Evolutionary conservation across 2,113 vertebrate genomes (phyloP).

Genomic region (Scartelaos histophorus): DNA sequence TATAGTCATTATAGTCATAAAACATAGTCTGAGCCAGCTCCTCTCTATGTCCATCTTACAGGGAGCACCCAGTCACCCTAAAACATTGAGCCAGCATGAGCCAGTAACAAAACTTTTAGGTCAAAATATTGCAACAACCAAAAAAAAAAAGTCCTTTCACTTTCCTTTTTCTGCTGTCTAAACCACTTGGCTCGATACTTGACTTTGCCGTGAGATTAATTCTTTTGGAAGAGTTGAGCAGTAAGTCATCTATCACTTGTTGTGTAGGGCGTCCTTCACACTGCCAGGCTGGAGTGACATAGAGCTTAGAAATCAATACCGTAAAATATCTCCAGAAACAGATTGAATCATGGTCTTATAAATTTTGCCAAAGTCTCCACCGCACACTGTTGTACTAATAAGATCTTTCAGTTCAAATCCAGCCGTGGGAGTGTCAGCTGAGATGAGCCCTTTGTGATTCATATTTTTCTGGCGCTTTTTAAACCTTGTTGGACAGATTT

Average conservation of each 20-base stretch:
- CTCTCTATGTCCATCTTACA: neutral
- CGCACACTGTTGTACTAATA: neutral
- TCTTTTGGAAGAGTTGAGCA: neutral
- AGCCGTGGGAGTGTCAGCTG: neutral
- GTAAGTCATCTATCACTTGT: conserved; percentile 19
- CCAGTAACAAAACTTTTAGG: no score
- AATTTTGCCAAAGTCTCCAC: neutral
- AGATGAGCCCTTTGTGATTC: neutral
- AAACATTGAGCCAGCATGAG: neutral
- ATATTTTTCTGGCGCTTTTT: conserved; percentile 9
- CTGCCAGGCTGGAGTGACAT: conserved; percentile 1
- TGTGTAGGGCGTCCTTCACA: conserved; percentile 28
- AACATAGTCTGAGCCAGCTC: neutral
- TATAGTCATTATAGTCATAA: no score
- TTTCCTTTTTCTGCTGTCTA: neutral
- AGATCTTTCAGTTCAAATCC: neutral
- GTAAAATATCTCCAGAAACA: conserved; percentile 19
- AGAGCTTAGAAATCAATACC: conserved; percentile 40
- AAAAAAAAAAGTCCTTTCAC: neutral
- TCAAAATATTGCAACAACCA: neutral
- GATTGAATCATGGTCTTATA: conserved; percentile 15
- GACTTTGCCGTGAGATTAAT: neutral
- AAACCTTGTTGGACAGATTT: neutral
- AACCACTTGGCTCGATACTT: neutral
- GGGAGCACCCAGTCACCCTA: neutral